Percentiles rank a stretch among this genome's conserved stretches.
Conservation (phyloP, 2,113 vertebrate species). For the Leptosomus discolor region DNA sequence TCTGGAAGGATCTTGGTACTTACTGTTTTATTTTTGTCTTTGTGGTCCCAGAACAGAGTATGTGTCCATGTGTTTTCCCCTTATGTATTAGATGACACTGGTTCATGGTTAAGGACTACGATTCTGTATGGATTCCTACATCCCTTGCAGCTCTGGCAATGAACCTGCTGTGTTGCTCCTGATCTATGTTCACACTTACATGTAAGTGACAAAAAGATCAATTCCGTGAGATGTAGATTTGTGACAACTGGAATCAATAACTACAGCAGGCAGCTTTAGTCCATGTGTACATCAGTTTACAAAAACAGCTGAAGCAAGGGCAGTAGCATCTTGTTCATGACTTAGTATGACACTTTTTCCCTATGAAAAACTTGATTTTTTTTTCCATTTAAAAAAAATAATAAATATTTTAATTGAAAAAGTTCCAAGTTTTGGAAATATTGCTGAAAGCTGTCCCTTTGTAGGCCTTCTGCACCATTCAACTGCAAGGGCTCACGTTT, state of each 20-base stretch:
- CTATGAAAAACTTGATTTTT: not conserved
- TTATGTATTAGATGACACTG: not conserved
- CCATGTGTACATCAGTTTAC: not conserved
- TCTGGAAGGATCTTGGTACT: not conserved
- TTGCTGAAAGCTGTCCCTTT: not conserved
- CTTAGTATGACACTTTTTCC: not conserved
- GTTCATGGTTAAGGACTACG: not conserved
- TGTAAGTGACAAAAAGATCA: not conserved
- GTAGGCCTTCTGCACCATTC: not conserved
- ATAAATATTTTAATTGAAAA: not conserved
- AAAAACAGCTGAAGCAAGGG: not conserved
- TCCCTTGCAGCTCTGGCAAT: not conserved
- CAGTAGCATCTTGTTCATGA: not conserved
- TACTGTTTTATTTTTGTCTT: not conserved
- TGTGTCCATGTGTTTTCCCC: not conserved
- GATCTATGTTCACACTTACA: not conserved
- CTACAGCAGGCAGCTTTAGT: not conserved
- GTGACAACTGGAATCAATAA: not conserved
- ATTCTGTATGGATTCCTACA: not conserved
- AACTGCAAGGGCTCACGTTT: not conserved
- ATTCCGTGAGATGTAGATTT: not conserved
- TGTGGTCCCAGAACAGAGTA: not conserved
- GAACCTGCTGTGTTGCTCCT: not conserved
- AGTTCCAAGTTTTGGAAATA: not conserved
- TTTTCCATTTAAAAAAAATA: not conserved